Conservation (phyloP, 2,888 invertebrate species). For the Emmelina monodactyla region DNA sequence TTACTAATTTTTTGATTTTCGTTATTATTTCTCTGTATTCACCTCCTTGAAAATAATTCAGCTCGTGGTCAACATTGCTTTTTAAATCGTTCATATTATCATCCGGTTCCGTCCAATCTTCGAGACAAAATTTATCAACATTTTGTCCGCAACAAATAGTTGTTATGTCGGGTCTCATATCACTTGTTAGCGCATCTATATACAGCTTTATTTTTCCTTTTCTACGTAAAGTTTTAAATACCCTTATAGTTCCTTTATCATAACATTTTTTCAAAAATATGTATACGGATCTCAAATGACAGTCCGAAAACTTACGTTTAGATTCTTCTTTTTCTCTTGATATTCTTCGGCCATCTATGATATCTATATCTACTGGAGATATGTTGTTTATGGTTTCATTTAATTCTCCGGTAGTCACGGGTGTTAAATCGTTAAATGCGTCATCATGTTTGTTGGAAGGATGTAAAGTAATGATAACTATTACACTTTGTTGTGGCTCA, state of each 20-base stretch:
- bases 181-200: conserved; percentile 27
- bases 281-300: conserved; percentile 37
- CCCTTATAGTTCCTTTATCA: conserved; percentile 28
- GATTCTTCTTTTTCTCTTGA: conserved; percentile 16
- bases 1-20: too few species aligned
- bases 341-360: conserved; percentile 27
- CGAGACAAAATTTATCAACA: too few species aligned
- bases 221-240: conserved; percentile 31
- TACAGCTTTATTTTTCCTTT: conserved; percentile 38
- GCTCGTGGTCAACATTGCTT: too few species aligned
- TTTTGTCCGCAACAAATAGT: conserved; percentile 25
- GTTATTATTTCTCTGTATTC: too few species aligned
- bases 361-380: conserved; percentile 33
- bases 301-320: conserved; percentile 19
- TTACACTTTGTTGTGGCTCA: conserved; percentile 23
- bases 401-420: conserved; percentile 21
- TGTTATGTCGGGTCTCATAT: too few species aligned
- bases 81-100: too few species aligned
- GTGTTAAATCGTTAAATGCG: conserved; percentile 3
- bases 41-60: too few species aligned
- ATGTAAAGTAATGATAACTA: conserved; percentile 38
- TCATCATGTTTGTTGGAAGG: conserved; percentile 9
- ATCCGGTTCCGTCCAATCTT: too few species aligned
- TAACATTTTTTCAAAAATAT: conserved; percentile 29
- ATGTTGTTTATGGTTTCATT: conserved; percentile 22